Evolutionary conservation across 2,888 invertebrate species (phyloP).

Genomic region (Pandemis corylana): DNA sequence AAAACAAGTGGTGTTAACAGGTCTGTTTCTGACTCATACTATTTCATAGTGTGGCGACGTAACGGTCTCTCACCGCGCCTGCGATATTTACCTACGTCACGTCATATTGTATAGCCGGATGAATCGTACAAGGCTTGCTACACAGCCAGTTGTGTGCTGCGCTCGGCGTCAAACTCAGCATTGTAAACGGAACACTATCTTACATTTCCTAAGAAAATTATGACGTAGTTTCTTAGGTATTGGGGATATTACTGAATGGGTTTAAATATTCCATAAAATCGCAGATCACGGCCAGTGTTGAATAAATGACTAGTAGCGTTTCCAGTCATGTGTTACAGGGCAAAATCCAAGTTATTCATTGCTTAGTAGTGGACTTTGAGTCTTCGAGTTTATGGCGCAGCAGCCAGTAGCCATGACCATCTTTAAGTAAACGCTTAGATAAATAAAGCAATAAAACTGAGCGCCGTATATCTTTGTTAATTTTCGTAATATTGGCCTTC

Average conservation of each 20-base stretch:
- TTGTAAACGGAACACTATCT: slow-evolving; percentile 16
- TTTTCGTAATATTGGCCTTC: too few relatives aligned
- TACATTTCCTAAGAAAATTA: slow-evolving; percentile 18
- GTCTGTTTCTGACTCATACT: not conserved
- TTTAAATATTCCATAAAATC: slow-evolving; percentile 30
- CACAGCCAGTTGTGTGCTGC: not conserved
- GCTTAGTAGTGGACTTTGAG: not conserved
- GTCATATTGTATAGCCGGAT: slow-evolving; percentile 8
- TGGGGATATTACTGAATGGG: slow-evolving; percentile 31
- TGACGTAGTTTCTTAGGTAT: slow-evolving; percentile 27
- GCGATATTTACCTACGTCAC: slow-evolving; percentile 35
- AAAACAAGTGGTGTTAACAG: not conserved
- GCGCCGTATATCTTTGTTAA: too few relatives aligned
- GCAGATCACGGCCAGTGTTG: slow-evolving; percentile 1
- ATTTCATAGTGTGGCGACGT: not conserved
- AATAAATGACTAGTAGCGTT: not conserved
- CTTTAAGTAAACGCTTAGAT: not conserved
- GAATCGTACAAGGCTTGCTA: slow-evolving; percentile 16
- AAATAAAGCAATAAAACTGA: too few relatives aligned
- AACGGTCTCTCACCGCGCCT: slow-evolving; percentile 12
- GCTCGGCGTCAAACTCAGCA: slow-evolving; percentile 9
- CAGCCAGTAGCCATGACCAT: not conserved
- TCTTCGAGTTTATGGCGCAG: not conserved
- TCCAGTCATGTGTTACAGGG: slow-evolving; percentile 7
- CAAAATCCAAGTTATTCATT: not conserved